Evolutionary conservation across 23 tunicate genomes (phyloP).

Genomic region (Halocynthia roretzi): DNA sequence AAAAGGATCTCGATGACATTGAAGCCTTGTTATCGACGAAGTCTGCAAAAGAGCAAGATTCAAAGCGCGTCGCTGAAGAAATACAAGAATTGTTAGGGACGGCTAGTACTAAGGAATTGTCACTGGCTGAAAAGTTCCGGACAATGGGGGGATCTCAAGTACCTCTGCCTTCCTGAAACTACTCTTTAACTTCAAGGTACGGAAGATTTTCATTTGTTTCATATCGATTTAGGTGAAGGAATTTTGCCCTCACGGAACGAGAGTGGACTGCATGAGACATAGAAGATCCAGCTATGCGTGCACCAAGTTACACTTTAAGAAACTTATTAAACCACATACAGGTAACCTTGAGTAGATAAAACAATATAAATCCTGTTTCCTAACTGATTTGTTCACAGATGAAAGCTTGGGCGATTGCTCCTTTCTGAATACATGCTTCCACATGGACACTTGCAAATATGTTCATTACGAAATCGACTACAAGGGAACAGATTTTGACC

Average conservation of each 20-base stretch:
- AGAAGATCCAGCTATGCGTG: conserved; percentile 56
- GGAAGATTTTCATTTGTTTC: not conserved
- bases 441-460: conserved; percentile 99
- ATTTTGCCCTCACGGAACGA: conserved; percentile 86
- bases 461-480: conserved; percentile 99
- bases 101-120: conserved; percentile 73
- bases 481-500: conserved; percentile 80
- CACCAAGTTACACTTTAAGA: conserved; percentile 87
- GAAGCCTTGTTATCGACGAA: conserved; percentile 70
- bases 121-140: conserved; percentile 76
- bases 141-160: conserved; percentile 90
- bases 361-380: not conserved
- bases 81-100: conserved; percentile 78
- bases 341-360: conserved; percentile 23
- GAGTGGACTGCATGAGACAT: conserved; percentile 73
- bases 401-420: conserved; percentile 97
- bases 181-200: not conserved
- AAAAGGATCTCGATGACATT: conserved; percentile 48
- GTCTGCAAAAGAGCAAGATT: conserved; percentile 80
- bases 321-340: conserved; percentile 95
- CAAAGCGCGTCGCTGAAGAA: conserved; percentile 74
- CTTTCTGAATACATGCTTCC: conserved; percentile 95
- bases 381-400: conserved; percentile 28
- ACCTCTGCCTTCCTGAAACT: not conserved
- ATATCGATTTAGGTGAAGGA: conserved; percentile 50